Base-by-base conservation (phyloP, 2,888 invertebrate genomes). In the Meta bourneti region DNA sequence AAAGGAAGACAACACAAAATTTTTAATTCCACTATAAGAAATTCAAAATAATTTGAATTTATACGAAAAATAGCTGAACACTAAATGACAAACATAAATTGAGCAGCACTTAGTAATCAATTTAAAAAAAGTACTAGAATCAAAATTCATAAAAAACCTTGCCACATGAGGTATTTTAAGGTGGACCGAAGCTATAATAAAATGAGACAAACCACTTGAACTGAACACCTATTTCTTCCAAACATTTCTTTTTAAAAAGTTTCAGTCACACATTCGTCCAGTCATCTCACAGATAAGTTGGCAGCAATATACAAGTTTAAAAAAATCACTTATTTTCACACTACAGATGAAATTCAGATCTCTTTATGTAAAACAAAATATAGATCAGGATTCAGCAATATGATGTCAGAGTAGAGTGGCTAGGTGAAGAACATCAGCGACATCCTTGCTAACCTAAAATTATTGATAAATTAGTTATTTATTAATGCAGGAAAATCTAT, bases 321-420 rank as follows among this genome's bases (percentile, higher is more conserved):
- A 69, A 61, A 49, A 85, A n/a, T 48, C 16, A 74, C 54, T 77
- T 79, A 79, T 70, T 77, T 34, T 78, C 54, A 79, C 78, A 82
- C 54, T 52, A 77, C 70, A 77, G 77, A 79, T 72, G 83, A 87
- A 61, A 69, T 74, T 91, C 91, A 91, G 91, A 91, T 91, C 91
- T 91, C 83, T 90, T 79, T 72, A 79, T 79, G 51, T 61, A 90
- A 79, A 90, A 83, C 7, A 83, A 83, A 83, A 91, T 87, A 83
- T 19, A 90, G 81, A 87, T 83, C 80, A 20, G 79, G 72, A 20
- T 52, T 82, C 77, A 71, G 34, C 69, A 19, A 78, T 34, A 86
- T 72, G 79, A 75, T 82, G 89, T 92, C 85, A 92, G 78, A 92
- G 89, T 52, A 92, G 77, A 54, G 92, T 92, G 92, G 92, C 92